phyloP scores from a whole-genome alignment of 92 coral and sea anemone species.

The Montipora capitata region DNA sequence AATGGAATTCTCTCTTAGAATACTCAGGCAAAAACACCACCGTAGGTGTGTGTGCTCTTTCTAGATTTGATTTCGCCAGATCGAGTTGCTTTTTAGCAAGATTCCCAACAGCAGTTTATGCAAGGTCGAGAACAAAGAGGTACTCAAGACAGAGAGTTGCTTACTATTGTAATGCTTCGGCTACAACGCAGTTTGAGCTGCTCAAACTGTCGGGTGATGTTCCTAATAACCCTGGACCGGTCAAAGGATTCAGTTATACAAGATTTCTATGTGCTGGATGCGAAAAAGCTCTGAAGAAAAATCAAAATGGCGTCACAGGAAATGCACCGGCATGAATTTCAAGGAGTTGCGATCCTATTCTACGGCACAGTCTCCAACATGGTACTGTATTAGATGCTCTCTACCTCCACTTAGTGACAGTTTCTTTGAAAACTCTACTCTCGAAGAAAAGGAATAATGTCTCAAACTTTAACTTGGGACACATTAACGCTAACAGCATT shows the following conservation, averaged over 20 bases:
- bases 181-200: background rate
- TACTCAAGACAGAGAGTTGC: slow-evolving; percentile 3
- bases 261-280: slow-evolving; percentile 2
- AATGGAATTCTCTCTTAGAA: too few species aligned
- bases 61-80: too few species aligned
- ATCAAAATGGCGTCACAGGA: slow-evolving; percentile 7
- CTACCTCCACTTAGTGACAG: slow-evolving; percentile 14
- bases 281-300: background rate
- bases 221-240: background rate
- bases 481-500: slow-evolving; percentile 49
- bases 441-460: background rate
- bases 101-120: too few species aligned
- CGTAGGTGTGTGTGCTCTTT: too few species aligned
- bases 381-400: slow-evolving; percentile 6
- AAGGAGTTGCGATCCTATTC: slow-evolving; percentile 8
- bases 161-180: background rate
- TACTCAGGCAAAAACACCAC: too few species aligned
- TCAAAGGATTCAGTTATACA: background rate
- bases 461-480: slow-evolving; percentile 30
- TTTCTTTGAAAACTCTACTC: background rate
- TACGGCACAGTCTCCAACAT: background rate
- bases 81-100: too few species aligned
- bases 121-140: background rate
- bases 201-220: slow-evolving; percentile 1
- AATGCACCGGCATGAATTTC: background rate